These are phyloP conservation scores for Orientallactaga sibirica DNA, from an alignment of 2,797 vertebrate genomes.

Conservation along the genomic window DNA sequence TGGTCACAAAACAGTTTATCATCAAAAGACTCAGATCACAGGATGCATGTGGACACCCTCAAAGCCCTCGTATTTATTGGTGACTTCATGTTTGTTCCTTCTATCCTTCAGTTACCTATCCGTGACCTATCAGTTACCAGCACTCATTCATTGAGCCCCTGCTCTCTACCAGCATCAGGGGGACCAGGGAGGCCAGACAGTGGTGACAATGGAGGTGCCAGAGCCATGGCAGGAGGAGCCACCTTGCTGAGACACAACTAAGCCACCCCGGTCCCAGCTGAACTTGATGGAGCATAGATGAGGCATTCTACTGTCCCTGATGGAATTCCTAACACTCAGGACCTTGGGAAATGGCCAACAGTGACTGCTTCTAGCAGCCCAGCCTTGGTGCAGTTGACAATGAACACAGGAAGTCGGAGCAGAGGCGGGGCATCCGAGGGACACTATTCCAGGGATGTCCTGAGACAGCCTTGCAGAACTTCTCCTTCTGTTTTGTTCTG, in stretches of 20 bases:
- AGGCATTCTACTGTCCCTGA: no score
- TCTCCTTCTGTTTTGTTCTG: background rate
- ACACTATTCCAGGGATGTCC: background rate
- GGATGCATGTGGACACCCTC: accelerated
- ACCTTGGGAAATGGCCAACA: background rate
- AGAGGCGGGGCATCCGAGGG: background rate
- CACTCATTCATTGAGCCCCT: no score
- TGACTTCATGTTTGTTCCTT: background rate
- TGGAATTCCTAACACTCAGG: background rate
- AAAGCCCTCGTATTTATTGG: background rate
- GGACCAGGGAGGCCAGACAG: background rate
- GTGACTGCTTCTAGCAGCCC: no score
- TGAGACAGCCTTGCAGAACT: background rate
- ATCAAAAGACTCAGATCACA: background rate
- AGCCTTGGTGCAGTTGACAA: background rate
- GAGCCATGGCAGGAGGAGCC: no score
- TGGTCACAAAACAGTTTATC: no score
- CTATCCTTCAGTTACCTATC: background rate
- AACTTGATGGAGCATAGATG: accelerated
- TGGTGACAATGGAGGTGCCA: background rate
- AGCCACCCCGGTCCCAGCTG: background rate
- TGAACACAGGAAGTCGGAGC: background rate
- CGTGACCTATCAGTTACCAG: no score
- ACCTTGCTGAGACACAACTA: accelerated
- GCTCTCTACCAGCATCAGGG: background rate